Evolutionary conservation across 2,888 invertebrate species (phyloP).

Genomic region (Drosophila meridiana): DNA sequence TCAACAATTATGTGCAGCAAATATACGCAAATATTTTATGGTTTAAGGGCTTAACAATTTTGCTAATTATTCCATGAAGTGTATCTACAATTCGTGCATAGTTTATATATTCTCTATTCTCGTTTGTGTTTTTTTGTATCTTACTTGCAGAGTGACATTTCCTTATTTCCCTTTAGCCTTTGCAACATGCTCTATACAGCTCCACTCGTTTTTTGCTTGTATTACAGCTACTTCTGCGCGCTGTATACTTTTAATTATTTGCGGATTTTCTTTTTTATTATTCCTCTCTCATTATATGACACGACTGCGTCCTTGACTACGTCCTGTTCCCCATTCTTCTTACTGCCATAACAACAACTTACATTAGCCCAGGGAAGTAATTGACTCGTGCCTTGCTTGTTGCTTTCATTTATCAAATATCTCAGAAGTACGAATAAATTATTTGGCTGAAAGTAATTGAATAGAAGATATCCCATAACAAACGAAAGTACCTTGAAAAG

Average conservation of each 20-base stretch:
- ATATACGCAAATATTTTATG: no score
- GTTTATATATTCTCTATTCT: background rate
- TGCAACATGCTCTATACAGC: background rate
- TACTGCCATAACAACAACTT: background rate
- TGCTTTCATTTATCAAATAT: slow-evolving; percentile 42
- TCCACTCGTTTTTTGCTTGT: background rate
- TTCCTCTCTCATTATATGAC: slow-evolving; percentile 32
- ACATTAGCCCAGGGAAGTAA: slow-evolving; percentile 54
- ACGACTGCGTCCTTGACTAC: slow-evolving; percentile 35
- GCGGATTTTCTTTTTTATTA: slow-evolving; percentile 34
- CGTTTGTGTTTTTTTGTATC: slow-evolving; percentile 24
- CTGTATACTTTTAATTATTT: slow-evolving; percentile 71
- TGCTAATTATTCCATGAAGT: background rate
- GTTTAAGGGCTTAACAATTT: no score
- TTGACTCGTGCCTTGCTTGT: slow-evolving; percentile 60
- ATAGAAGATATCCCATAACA: background rate
- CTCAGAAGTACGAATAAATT: background rate
- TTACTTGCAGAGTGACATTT: slow-evolving; percentile 29
- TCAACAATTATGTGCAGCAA: no score
- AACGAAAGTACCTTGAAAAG: background rate
- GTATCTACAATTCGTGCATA: slow-evolving; percentile 9
- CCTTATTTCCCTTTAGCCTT: slow-evolving; percentile 3
- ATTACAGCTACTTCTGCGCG: slow-evolving; percentile 24
- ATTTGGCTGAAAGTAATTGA: background rate
- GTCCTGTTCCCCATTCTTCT: slow-evolving; percentile 11